A percentile compares a stretch with the other conserved stretches of the same genome.
These are phyloP conservation scores for Premnoplex brunnescens DNA, from an alignment of 2,797 vertebrate species.

Conservation along the genomic window DNA sequence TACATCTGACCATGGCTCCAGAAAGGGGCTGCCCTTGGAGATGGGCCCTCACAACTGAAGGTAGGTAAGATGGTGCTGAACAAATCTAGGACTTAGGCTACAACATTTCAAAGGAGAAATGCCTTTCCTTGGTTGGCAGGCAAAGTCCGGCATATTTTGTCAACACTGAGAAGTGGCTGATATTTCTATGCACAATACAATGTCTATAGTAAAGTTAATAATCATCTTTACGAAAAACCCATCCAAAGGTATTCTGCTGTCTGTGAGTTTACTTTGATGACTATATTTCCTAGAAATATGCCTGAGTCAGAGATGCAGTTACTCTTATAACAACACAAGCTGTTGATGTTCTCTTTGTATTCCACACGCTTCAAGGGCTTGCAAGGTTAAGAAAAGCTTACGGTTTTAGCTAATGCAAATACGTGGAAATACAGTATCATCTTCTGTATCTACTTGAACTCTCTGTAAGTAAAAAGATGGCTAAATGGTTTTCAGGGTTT, in stretches of 20 bases:
- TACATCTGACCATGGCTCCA: neutral
- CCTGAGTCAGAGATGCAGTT: neutral
- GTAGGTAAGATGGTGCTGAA: neutral
- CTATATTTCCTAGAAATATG: neutral
- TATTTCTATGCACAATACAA: neutral
- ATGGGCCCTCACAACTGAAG: neutral
- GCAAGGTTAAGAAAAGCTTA: neutral
- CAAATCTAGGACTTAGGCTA: neutral
- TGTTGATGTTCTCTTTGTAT: neutral
- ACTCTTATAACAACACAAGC: neutral
- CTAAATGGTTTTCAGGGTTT: conserved; percentile 1
- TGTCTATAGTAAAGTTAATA: neutral
- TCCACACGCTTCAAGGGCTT: neutral
- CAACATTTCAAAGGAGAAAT: neutral
- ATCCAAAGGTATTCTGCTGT: neutral
- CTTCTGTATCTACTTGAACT: neutral
- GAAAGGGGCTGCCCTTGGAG: neutral
- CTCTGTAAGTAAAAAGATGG: neutral
- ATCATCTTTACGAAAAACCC: neutral
- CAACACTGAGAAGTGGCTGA: neutral
- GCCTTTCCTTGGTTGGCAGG: neutral
- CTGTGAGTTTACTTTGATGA: neutral
- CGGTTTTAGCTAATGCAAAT: neutral
- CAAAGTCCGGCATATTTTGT: neutral
- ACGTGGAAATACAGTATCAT: neutral